phyloP scores from a whole-genome alignment of 2,113 vertebrate genomes.

The Toxotes jaculatrix region DNA sequence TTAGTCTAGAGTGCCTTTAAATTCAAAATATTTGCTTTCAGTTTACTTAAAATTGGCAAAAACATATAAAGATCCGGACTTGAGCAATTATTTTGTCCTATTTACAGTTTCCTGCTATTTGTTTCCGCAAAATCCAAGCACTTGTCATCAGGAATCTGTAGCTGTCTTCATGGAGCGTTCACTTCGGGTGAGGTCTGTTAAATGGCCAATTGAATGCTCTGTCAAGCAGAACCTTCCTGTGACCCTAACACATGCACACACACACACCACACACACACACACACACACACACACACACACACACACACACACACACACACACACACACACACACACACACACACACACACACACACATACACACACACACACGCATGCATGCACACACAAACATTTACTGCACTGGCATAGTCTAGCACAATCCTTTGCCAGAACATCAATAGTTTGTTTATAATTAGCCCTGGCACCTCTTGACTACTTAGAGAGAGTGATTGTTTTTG shows the following conservation, averaged over 20 bases:
- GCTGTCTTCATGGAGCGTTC: conserved; percentile 45
- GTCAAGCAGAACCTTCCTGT: conserved; percentile 81
- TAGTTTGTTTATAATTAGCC: conserved; percentile 89
- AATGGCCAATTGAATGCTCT: conserved; percentile 80
- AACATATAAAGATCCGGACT: neutral
- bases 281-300: conserved; percentile 17
- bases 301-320: conserved; percentile 34
- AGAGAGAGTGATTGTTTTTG: conserved; percentile 85
- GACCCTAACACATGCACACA: conserved; percentile 63
- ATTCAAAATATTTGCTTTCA: neutral
- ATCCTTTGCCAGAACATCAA: conserved; percentile 80
- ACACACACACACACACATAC: conserved; percentile 10
- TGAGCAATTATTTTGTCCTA: neutral
- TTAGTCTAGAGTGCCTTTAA: neutral
- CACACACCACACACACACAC: conserved; percentile 3
- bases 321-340: conserved; percentile 8
- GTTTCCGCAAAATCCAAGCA: conserved; percentile 48
- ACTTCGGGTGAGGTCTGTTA: conserved; percentile 79
- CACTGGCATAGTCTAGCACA: conserved; percentile 67
- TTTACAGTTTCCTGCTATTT: conserved; percentile 22
- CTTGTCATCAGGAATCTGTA: conserved; percentile 61
- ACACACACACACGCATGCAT: neutral
- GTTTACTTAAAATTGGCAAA: neutral
- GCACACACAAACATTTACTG: conserved; percentile 51
- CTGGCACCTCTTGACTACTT: conserved; percentile 86